These are phyloP conservation scores for Andrena chrysosceles DNA, from an alignment of 2,888 invertebrate species.

Conservation along the genomic window DNA sequence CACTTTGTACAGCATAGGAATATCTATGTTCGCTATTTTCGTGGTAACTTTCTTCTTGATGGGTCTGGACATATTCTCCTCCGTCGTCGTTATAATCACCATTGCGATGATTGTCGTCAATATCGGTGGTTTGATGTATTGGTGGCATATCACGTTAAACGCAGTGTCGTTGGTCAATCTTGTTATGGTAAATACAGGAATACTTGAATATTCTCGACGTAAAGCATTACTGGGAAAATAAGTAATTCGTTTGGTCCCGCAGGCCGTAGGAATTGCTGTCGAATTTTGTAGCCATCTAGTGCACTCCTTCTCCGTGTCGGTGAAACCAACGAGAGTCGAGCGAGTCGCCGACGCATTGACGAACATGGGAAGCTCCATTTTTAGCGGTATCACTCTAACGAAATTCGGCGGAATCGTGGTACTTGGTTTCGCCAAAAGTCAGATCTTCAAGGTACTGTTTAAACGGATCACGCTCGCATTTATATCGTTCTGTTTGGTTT, in stretches of 20 bases:
- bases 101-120: conserved; percentile 97
- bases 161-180: conserved; percentile 99
- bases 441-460: conserved; percentile 92
- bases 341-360: conserved; percentile 94
- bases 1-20: conserved; percentile 93
- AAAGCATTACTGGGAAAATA: neutral
- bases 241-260: neutral
- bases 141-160: conserved; percentile 98
- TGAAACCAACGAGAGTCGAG: conserved; percentile 89
- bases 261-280: conserved; percentile 99
- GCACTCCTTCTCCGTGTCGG: conserved; percentile 94
- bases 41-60: conserved; percentile 96
- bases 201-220: neutral
- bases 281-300: conserved; percentile 99
- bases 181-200: conserved; percentile 89
- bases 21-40: conserved; percentile 97
- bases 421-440: conserved; percentile 98
- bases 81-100: conserved; percentile 94
- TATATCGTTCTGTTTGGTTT: too few relatives aligned
- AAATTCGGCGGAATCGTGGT: conserved; percentile 99
- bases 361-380: conserved; percentile 96
- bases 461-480: neutral
- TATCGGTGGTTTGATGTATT: conserved; percentile 98
- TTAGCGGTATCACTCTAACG: conserved; percentile 98
- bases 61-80: conserved; percentile 97